A percentile compares a stretch with the other conserved stretches of the same genome.
Evolutionary conservation across 2,888 invertebrate genomes (phyloP).

Genomic region (Chrysotoxum bicinctum): DNA sequence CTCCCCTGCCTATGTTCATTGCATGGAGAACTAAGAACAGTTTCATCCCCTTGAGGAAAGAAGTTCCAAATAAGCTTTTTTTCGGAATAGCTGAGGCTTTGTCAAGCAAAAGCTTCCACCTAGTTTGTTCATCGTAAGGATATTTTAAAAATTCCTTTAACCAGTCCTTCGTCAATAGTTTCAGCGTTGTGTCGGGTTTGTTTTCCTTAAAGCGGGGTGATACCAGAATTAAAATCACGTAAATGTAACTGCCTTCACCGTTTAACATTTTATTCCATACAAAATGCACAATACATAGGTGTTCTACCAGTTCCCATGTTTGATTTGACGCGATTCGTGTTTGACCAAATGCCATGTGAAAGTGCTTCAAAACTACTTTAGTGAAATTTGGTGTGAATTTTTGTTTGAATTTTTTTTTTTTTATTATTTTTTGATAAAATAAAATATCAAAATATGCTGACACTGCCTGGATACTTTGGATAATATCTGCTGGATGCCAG

Average conservation of each 20-base stretch:
- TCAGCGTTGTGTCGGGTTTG: slow-evolving; percentile 7
- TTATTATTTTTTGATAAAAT: background rate
- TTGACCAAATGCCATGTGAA: slow-evolving; percentile 33
- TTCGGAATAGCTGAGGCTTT: slow-evolving; percentile 37
- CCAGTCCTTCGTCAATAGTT: slow-evolving; percentile 51
- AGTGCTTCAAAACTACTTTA: slow-evolving; percentile 31
- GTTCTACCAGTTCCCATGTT: background rate
- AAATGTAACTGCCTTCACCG: background rate
- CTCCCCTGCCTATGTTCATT: background rate
- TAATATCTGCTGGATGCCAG: slow-evolving; percentile 72
- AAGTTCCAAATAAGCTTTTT: slow-evolving; percentile 12
- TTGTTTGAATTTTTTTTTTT: background rate
- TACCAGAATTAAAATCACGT: background rate
- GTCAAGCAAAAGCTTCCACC: background rate
- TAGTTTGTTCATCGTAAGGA: slow-evolving; percentile 20
- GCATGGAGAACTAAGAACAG: slow-evolving; percentile 62
- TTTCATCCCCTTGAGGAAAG: slow-evolving; percentile 2
- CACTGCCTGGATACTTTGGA: slow-evolving; percentile 65
- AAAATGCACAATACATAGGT: too few relatives aligned
- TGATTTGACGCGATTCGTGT: background rate
- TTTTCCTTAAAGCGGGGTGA: background rate
- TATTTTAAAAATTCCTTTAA: slow-evolving; percentile 24
- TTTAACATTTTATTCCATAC: too few relatives aligned
- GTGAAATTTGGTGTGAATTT: slow-evolving; percentile 31
- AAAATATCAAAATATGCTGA: slow-evolving; percentile 53